Conservation (phyloP, 2,113 vertebrate species). For the Connochaetes taurinus region DNA sequence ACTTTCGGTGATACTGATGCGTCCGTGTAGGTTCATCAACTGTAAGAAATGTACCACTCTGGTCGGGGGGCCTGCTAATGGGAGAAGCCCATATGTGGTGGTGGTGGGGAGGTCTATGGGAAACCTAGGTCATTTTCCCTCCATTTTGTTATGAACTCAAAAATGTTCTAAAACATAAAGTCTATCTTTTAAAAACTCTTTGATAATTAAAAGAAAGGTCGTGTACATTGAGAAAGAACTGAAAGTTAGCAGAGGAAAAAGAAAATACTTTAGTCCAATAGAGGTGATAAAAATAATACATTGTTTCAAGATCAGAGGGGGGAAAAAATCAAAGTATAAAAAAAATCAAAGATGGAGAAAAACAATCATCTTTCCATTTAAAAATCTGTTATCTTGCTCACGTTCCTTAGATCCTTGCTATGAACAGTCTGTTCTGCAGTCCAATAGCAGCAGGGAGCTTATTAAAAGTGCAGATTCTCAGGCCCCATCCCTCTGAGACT, state of each 20-base stretch:
- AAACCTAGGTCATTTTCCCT: background rate
- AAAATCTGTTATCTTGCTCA: background rate
- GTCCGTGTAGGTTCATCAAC: background rate
- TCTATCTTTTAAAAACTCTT: constrained; percentile 15
- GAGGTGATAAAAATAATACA: background rate
- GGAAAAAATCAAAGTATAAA: background rate
- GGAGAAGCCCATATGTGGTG: background rate
- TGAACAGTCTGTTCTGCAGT: background rate
- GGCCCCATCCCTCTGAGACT: background rate
- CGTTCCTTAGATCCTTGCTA: background rate
- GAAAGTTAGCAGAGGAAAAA: background rate
- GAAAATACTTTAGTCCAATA: background rate
- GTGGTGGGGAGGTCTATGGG: background rate
- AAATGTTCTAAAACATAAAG: background rate
- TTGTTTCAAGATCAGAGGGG: background rate
- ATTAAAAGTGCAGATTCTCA: background rate
- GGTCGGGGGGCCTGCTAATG: background rate
- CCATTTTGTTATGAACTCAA: background rate
- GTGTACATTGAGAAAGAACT: background rate
- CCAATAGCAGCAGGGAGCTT: background rate
- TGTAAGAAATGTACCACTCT: background rate
- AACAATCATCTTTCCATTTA: background rate
- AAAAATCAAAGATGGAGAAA: constrained; percentile 19
- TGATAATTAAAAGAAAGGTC: background rate
- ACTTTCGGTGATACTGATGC: background rate